These are phyloP conservation scores for Protodeltote pygarga DNA, from an alignment of 2,888 invertebrate species.

Conservation along the genomic window DNA sequence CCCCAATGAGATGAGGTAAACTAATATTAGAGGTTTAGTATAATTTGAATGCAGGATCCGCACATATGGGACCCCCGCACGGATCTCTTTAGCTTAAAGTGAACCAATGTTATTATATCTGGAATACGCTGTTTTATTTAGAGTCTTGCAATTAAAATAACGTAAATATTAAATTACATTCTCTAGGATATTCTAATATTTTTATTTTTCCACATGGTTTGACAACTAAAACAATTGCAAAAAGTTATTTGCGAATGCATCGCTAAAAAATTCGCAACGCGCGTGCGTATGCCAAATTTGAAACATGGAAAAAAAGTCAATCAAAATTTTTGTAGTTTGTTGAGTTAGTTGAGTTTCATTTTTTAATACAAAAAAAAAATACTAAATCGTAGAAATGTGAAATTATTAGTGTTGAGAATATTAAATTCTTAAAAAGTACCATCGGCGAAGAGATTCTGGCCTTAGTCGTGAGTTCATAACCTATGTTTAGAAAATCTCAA, in stretches of 20 bases:
- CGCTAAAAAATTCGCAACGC: conserved; percentile 51
- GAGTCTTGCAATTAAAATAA: too few species aligned
- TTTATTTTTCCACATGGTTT: too few species aligned
- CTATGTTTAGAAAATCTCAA: conserved; percentile 45
- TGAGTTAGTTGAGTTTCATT: conserved; percentile 47
- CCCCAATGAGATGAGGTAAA: too few species aligned
- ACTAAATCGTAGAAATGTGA: conserved; percentile 75
- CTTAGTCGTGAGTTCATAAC: conserved; percentile 74
- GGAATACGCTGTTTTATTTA: too few species aligned
- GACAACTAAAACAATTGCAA: background rate
- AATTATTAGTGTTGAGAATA: conserved; percentile 61
- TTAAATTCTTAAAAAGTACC: conserved; percentile 56
- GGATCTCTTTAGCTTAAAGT: too few species aligned
- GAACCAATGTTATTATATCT: too few species aligned
- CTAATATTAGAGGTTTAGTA: too few species aligned
- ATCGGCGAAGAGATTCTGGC: conserved; percentile 62
- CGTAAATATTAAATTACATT: too few species aligned
- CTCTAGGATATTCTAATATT: too few species aligned
- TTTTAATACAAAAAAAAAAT: conserved; percentile 54
- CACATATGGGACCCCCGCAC: too few species aligned
- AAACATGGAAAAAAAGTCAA: conserved; percentile 70
- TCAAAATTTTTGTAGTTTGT: conserved; percentile 73
- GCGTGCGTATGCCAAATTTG: conserved; percentile 78
- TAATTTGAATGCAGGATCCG: too few species aligned
- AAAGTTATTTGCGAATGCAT: conserved; percentile 47